Evolutionary conservation across 2,888 invertebrate species (phyloP).

Genomic region (Aphidius colemani): DNA sequence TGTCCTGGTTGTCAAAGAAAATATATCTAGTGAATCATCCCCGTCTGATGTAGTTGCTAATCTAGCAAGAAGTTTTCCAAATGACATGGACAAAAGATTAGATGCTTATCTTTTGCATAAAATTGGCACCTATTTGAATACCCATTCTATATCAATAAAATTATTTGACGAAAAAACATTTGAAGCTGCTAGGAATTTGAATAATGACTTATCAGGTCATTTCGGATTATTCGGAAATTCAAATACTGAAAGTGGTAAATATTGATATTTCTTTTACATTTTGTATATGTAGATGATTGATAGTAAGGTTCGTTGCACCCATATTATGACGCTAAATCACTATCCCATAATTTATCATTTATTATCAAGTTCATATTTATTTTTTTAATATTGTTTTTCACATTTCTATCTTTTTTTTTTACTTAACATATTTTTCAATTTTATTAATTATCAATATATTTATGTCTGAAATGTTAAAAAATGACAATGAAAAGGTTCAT

Average conservation of each 20-base stretch:
- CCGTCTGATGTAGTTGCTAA: constrained; percentile 75
- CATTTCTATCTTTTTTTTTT: no score
- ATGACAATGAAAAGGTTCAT: no score
- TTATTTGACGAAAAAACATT: constrained; percentile 69
- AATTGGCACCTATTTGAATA: constrained; percentile 73
- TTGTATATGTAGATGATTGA: neutral
- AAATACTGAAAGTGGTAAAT: constrained; percentile 57
- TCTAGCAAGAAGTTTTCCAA: constrained; percentile 75
- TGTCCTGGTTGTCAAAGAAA: constrained; percentile 74
- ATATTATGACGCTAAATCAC: no score
- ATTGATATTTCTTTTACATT: neutral
- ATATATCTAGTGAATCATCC: constrained; percentile 61
- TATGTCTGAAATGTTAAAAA: no score
- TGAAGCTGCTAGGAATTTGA: constrained; percentile 63
- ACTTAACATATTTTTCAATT: no score
- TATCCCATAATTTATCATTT: no score
- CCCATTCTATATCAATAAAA: constrained; percentile 74
- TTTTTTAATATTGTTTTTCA: no score
- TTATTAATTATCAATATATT: no score
- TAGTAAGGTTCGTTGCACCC: no score
- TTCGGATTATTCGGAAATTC: constrained; percentile 45
- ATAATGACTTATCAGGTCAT: constrained; percentile 48
- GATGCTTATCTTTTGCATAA: constrained; percentile 77
- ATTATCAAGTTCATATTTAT: no score
- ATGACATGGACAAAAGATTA: constrained; percentile 75